Percentiles rank a stretch among this genome's conserved stretches.
phyloP scores from a whole-genome alignment of 2,797 vertebrate genomes.

The Lagodon rhomboides region DNA sequence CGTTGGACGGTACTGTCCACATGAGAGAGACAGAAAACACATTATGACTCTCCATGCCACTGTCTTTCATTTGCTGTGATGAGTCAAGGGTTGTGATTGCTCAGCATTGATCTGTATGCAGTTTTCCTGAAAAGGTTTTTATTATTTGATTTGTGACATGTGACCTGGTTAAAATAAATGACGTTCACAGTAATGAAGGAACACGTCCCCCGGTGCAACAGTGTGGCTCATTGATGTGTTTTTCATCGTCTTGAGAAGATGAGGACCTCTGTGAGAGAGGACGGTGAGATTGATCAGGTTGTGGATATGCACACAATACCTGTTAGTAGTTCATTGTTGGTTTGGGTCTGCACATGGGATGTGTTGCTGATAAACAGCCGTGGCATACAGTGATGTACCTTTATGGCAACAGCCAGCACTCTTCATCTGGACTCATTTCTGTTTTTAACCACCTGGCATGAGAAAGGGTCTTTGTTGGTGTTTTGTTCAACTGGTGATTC shows the following conservation, averaged over 20 bases:
- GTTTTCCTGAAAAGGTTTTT: background rate
- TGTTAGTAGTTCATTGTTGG: background rate
- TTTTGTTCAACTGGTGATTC: slow-evolving; percentile 12
- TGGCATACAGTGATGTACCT: background rate
- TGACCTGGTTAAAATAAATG: background rate
- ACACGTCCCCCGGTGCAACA: background rate
- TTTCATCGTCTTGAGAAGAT: background rate
- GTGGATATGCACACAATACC: too few relatives aligned
- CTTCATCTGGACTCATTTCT: background rate
- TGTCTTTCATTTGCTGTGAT: background rate
- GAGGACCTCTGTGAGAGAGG: background rate
- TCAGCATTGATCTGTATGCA: background rate
- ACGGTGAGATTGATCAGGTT: background rate
- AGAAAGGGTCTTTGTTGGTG: background rate
- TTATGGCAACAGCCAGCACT: background rate
- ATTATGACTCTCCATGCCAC: background rate
- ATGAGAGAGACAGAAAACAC: slow-evolving; percentile 2
- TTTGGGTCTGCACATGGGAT: background rate
- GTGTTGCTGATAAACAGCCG: background rate
- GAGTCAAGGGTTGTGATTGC: background rate
- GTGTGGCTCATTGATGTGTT: background rate
- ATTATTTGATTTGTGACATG: too few relatives aligned
- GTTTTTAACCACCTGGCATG: slow-evolving; percentile 2
- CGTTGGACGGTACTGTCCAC: background rate
- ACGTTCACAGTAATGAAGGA: background rate